Conservation (phyloP, 30 jellyfish, hydroid and myxozoan species). For the Pseudorhiza aurosa region DNA sequence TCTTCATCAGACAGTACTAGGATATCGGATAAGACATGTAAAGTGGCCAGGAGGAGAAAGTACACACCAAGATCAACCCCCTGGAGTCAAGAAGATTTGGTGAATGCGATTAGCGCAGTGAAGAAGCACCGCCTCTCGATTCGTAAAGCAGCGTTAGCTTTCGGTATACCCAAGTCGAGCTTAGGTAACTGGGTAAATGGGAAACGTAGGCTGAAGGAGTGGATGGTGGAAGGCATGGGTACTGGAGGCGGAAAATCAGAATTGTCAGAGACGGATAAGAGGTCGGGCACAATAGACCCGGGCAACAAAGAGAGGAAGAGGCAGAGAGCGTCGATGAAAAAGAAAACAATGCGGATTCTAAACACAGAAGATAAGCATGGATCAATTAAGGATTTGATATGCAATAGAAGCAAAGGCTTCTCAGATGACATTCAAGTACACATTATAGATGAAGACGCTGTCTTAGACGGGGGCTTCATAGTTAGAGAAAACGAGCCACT, state of each 20-base stretch:
- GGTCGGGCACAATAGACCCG: background rate
- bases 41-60: background rate
- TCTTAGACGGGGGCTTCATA: background rate
- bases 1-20: background rate
- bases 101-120: conserved; percentile 10
- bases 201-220: background rate
- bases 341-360: background rate
- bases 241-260: too few relatives aligned
- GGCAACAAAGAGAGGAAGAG: background rate
- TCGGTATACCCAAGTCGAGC: conserved; percentile 47
- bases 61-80: background rate
- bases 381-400: background rate
- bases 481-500: background rate
- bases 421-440: conserved; percentile 1
- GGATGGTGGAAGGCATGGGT: too few relatives aligned
- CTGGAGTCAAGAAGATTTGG: conserved; percentile 34
- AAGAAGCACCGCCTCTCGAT: conserved; percentile 7
- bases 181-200: conserved; percentile 32
- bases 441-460: background rate
- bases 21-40: background rate
- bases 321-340: background rate
- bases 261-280: background rate
- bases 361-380: background rate
- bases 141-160: conserved; percentile 30
- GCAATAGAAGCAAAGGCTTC: background rate